Evolutionary conservation across 1,140 invertebrate species (phyloP), one percentile per base, ranked within the genome.

Genomic region (Amyelois transitella): DNA sequence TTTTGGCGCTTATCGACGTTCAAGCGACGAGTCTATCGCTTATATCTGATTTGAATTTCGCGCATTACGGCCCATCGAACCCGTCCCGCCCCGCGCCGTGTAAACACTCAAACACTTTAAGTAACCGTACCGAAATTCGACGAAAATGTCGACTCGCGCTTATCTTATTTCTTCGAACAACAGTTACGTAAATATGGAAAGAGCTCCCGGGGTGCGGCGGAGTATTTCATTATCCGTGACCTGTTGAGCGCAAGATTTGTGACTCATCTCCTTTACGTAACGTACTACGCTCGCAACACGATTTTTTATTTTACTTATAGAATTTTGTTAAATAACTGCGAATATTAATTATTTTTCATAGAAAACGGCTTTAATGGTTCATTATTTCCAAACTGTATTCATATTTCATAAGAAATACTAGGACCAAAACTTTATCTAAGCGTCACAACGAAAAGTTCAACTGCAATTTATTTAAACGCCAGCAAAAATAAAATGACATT

Each of bases 151-250:
- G 59, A 63, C 43, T 65, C 64, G 51, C 63, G 67, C 68, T 81
- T 75, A 71, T 75, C 61, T 75, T 74, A 67, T 72, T 77, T 48
- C 63, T 79, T 71, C 61, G 62, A 77, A 82, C 71, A 74, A 74
- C 72, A 69, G 69, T 76, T 78, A 79, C 71, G 70, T 77, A 77
- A 82, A 86, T 80, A 78, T 77, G 72, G 65, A 70, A 76, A 75
- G 67, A 75, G 67, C 65, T 75, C 73, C 69, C 67, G 61, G 66
- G 69, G 69, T 67, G 69, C 67, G 65, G 62, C 58, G 52, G 69
- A 77, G 69, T 78, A 76, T 79, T 83, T 86, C 77, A 82, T 83
- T 83, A 83, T 74, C 70, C 65, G 65, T 79, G 81, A 83, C 82
- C 82, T 84, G 80, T 84, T 83, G 79, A 83, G 64, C 71, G 64